These are phyloP conservation scores for Ephestia elutella DNA, from an alignment of 1,140 invertebrate species.

Conservation along the genomic window DNA sequence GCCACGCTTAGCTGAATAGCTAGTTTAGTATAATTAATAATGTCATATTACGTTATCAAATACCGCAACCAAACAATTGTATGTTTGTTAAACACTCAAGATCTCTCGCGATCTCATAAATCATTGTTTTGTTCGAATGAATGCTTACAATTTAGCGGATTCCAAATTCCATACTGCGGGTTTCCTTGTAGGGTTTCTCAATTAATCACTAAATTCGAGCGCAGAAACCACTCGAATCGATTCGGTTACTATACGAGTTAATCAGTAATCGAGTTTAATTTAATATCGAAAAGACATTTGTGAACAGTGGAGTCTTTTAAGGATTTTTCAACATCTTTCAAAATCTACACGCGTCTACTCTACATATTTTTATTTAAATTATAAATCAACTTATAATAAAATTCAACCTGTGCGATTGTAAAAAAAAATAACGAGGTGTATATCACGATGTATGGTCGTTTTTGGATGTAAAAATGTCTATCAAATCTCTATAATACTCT, in stretches of 20 bases:
- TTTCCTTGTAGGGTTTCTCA: not conserved
- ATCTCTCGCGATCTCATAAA: not conserved
- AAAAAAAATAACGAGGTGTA: no score
- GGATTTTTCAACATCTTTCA: no score
- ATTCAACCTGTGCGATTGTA: no score
- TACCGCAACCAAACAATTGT: not conserved
- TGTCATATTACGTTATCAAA: not conserved
- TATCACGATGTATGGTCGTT: no score
- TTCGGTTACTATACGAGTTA: not conserved
- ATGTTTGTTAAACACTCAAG: not conserved
- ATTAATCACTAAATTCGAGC: not conserved
- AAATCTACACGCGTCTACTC: no score
- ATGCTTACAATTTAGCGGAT: not conserved
- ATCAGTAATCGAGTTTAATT: not conserved
- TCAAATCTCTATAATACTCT: no score
- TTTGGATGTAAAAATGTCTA: no score
- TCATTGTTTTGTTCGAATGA: not conserved
- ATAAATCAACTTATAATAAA: no score
- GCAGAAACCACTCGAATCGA: not conserved
- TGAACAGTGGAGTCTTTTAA: no score
- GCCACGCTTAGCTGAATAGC: no score
- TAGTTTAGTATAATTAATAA: no score
- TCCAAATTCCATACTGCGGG: not conserved
- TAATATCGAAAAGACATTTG: not conserved
- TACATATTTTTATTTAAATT: no score